Evolutionary conservation across 2,797 vertebrate species (phyloP).

Genomic region (Pseudochirops corinnae): DNA sequence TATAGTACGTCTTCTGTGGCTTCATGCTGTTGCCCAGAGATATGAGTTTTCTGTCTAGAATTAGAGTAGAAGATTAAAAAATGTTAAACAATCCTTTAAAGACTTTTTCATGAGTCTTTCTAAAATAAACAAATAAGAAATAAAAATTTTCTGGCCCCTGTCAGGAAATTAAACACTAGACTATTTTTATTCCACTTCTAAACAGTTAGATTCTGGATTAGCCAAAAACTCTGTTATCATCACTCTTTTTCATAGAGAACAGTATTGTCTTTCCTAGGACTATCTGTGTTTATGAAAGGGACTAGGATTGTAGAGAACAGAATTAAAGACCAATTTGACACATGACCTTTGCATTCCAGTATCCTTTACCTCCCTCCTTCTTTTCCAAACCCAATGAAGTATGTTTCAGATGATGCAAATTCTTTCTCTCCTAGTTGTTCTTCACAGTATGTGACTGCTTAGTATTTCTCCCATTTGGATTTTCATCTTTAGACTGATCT

Average conservation of each 20-base stretch:
- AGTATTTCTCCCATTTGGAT: not conserved
- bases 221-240: not conserved
- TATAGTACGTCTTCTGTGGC: not conserved
- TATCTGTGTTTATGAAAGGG: not conserved
- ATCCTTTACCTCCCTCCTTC: not conserved
- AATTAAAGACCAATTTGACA: not conserved
- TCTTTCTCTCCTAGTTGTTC: not conserved
- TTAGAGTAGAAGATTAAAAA: constrained; percentile 15
- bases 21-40: not conserved
- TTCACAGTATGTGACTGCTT: not conserved
- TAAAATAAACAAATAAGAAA: constrained; percentile 41
- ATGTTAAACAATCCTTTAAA: constrained; percentile 7
- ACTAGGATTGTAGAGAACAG: not conserved
- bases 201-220: constrained; percentile 23
- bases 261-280: constrained; percentile 16
- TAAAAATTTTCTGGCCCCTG: not conserved
- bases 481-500: not conserved
- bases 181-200: constrained; percentile 43
- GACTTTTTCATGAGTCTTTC: constrained; percentile 19
- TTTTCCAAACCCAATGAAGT: constrained; percentile 3
- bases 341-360: not conserved
- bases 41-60: not conserved
- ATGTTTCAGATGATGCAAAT: constrained; percentile 9
- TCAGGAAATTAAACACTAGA: constrained; percentile 24
- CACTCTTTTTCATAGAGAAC: constrained; percentile 45